These are phyloP conservation scores for Drosophila lacteicornis DNA, from an alignment of 1,140 invertebrate species.

Conservation along the genomic window DNA sequence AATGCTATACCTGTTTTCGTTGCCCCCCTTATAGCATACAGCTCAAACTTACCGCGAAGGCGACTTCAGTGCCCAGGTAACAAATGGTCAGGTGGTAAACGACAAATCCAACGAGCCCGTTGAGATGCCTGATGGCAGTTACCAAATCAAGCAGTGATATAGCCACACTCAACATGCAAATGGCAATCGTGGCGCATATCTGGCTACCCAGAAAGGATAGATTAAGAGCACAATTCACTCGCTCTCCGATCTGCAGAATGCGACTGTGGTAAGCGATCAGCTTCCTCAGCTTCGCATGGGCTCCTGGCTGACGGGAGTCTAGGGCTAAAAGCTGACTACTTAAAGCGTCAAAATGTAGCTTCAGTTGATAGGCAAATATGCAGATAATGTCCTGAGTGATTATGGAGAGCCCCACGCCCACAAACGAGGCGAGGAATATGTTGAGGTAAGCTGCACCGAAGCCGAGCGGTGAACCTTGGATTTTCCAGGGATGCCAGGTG, in stretches of 20 bases:
- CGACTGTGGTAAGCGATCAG: conserved; percentile 57
- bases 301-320: conserved; percentile 31
- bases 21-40: not conserved
- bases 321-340: conserved; percentile 25
- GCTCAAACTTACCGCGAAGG: conserved; percentile 37
- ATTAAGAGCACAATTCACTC: conserved; percentile 58
- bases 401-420: conserved; percentile 58
- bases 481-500: conserved; percentile 72
- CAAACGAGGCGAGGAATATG: conserved; percentile 38
- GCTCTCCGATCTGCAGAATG: conserved; percentile 31
- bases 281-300: conserved; percentile 42
- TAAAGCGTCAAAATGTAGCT: conserved; percentile 67
- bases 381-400: conserved; percentile 56
- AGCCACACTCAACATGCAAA: conserved; percentile 63
- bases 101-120: conserved; percentile 51
- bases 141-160: conserved; percentile 59
- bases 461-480: conserved; percentile 1
- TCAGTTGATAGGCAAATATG: conserved; percentile 64
- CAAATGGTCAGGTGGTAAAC: conserved; percentile 46
- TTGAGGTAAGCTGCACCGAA: conserved; percentile 39
- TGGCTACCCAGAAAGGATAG: conserved; percentile 58
- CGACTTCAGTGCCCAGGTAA: conserved; percentile 49
- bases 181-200: conserved; percentile 60
- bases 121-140: conserved; percentile 50
- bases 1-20: too few species aligned